phyloP scores from a whole-genome alignment of 1,140 invertebrate species.

The Drosophila nigromelanica region DNA sequence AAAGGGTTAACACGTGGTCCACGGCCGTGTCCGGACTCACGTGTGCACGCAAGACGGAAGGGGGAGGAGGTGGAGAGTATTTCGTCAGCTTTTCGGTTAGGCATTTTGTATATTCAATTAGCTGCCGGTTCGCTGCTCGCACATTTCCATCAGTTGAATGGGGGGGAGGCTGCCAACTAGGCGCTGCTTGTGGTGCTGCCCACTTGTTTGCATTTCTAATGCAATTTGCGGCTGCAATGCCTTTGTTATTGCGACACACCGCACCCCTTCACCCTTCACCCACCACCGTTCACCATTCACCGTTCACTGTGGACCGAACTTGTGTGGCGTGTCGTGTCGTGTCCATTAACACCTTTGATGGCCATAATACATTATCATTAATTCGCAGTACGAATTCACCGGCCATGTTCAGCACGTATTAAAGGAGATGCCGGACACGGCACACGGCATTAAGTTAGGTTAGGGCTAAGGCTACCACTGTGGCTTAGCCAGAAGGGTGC shows the following conservation, averaged over 20 bases:
- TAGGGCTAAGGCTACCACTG: not conserved
- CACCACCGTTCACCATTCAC: not conserved
- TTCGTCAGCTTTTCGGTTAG: constrained; percentile 40
- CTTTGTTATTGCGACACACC: constrained; percentile 51
- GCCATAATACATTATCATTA: constrained; percentile 81
- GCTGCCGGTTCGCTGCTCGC: constrained; percentile 46
- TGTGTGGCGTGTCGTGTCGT: constrained; percentile 79
- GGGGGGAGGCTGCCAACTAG: constrained; percentile 1
- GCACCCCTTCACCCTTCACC: not conserved
- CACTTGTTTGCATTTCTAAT: constrained; percentile 82
- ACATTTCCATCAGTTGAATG: constrained; percentile 39
- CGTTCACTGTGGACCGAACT: constrained; percentile 40
- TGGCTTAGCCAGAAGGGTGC: not conserved
- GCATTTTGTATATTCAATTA: constrained; percentile 79
- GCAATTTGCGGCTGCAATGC: constrained; percentile 76
- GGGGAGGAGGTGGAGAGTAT: not conserved
- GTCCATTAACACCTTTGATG: constrained; percentile 81
- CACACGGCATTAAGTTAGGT: not conserved
- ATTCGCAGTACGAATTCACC: constrained; percentile 51
- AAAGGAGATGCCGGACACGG: constrained; percentile 11
- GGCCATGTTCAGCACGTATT: constrained; percentile 8
- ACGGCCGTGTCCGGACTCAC: not conserved
- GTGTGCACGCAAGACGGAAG: not conserved
- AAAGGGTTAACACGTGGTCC: constrained; percentile 78
- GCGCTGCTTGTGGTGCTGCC: not conserved